A percentile compares a stretch with the other conserved stretches of the same genome.
Evolutionary conservation across 2,113 vertebrate genomes (phyloP).

Genomic region (Procavia capensis): DNA sequence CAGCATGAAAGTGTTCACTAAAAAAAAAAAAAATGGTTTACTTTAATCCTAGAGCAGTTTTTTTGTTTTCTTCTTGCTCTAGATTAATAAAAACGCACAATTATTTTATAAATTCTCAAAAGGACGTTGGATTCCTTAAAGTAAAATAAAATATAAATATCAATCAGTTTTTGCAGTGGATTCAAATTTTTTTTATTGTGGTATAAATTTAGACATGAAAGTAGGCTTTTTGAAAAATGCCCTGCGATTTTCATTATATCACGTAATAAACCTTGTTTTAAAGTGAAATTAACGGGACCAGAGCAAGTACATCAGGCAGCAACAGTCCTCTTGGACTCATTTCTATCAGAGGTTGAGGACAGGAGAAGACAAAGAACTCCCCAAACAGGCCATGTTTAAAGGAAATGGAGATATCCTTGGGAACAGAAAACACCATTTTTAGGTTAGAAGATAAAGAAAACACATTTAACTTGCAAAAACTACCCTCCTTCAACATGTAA

Average conservation of each 20-base stretch:
- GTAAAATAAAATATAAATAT: background rate
- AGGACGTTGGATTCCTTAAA: background rate
- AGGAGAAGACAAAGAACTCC: background rate
- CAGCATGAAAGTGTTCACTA: background rate
- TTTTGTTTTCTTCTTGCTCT: background rate
- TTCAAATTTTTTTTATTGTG: background rate
- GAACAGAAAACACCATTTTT: background rate
- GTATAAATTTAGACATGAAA: no score
- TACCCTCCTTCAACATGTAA: background rate
- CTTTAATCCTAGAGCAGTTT: background rate
- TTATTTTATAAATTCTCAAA: background rate
- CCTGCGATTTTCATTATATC: background rate
- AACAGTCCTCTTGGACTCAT: background rate
- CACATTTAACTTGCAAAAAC: no score
- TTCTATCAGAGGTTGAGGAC: background rate
- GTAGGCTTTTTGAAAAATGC: no score
- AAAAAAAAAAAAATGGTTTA: background rate
- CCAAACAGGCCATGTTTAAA: background rate
- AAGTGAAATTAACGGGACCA: background rate
- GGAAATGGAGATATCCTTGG: background rate
- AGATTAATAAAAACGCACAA: background rate
- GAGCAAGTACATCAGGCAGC: background rate
- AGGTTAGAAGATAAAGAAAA: background rate
- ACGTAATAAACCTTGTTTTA: background rate
- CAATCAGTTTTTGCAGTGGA: background rate